Evolutionary conservation across 2,797 vertebrate genomes (phyloP).

Genomic region (Etheostoma perlongum): DNA sequence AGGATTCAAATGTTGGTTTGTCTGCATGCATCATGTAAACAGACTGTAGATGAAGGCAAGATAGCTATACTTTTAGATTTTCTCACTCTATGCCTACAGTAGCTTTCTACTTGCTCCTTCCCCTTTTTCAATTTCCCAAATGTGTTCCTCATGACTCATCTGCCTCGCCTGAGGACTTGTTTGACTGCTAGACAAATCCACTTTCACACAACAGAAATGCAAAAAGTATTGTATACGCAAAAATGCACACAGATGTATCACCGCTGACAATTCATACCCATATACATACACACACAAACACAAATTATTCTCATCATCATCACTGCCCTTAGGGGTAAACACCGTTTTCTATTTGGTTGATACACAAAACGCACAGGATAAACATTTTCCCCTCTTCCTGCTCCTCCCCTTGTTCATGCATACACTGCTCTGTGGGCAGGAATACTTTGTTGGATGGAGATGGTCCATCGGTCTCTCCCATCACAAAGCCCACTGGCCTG

Average conservation of each 20-base stretch:
- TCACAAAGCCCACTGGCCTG: conserved; percentile 61
- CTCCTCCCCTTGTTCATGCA: conserved; percentile 55
- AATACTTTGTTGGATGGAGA: conserved; percentile 73
- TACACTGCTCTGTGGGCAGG: conserved; percentile 55
- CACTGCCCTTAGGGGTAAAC: conserved; percentile 70
- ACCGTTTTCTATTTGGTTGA: conserved; percentile 68
- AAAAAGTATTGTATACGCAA: conserved; percentile 24
- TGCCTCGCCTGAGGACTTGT: conserved; percentile 48
- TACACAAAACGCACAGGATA: conserved; percentile 71
- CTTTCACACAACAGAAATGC: conserved; percentile 44
- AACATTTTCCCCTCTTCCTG: conserved; percentile 52
- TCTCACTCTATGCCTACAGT: not conserved
- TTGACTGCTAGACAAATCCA: conserved; percentile 49
- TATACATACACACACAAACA: conserved; percentile 2
- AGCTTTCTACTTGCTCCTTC: conserved; percentile 13
- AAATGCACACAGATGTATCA: conserved; percentile 41
- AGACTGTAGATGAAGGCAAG: conserved; percentile 34
- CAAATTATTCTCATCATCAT: conserved; percentile 37
- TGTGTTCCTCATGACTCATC: conserved; percentile 53
- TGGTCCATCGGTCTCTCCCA: conserved; percentile 71
- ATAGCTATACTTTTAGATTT: conserved; percentile 13
- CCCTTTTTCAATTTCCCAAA: conserved; percentile 34
- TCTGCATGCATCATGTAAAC: conserved; percentile 39
- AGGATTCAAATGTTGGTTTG: conserved; percentile 27
- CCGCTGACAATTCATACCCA: conserved; percentile 36